Conservation (phyloP, 1,140 invertebrate species). For the Cherax quadricarinatus region DNA sequence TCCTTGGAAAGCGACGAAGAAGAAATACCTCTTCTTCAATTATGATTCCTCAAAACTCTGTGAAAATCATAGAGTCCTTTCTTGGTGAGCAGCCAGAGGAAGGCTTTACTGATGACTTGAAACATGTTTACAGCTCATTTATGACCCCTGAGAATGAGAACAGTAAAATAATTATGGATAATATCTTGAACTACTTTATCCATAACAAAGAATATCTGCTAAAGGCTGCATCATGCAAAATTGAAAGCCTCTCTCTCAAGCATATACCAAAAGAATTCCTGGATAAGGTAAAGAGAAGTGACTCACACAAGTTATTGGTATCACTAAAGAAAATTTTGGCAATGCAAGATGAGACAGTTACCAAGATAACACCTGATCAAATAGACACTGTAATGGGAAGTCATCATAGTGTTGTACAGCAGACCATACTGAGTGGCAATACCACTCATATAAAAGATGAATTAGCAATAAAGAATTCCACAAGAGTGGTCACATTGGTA, state of each 20-base stretch:
- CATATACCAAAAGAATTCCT: background rate
- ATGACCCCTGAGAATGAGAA: background rate
- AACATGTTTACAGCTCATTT: background rate
- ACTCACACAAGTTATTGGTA: background rate
- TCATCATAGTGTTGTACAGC: background rate
- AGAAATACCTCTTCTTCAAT: background rate
- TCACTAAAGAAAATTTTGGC: background rate
- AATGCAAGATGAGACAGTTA: background rate
- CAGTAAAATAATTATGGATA: background rate
- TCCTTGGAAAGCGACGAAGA: constrained; percentile 20
- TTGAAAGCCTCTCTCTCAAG: background rate
- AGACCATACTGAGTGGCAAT: background rate
- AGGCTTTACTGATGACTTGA: background rate
- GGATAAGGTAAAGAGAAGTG: background rate
- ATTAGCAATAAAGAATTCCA: too few relatives aligned
- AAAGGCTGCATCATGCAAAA: background rate
- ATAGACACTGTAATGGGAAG: background rate
- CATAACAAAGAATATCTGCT: background rate
- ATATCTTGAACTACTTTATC: background rate
- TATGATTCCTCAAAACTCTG: background rate
- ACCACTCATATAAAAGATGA: too few relatives aligned
- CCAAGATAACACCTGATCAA: background rate
- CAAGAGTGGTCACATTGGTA: too few relatives aligned
- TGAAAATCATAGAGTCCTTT: background rate
- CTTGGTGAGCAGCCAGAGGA: background rate